Base-by-base conservation (phyloP, 23 tunicate genomes). In the Styela clava region DNA sequence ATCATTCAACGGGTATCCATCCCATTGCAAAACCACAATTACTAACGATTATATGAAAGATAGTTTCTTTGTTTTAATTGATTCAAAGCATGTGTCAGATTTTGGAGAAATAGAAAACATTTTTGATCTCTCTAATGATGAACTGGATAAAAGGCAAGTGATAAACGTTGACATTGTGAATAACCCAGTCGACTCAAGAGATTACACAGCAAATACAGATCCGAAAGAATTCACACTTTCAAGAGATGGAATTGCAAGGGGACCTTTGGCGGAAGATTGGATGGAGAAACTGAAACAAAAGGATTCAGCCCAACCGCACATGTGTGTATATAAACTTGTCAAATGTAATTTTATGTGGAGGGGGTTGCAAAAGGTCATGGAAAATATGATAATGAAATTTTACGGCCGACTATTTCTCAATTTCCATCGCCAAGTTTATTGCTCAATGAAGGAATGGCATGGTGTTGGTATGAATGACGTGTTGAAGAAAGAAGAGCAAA, bases 1-100 rank as follows among this genome's bases (percentile, higher is more conserved):
- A 83, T 88, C 88, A 22, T 69, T 81, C 78, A 91, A 91, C 63
- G 85, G 69, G 12, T 91, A 91, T 52, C 97, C 97, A 28, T 64
- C n/a, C n/a, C n/a, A 91, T 32, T 76, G 84, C 32, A 91, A 83
- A 51, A 91, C 97, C 23, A 84, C 62, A 2, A 25, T 90, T n/a
- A 81, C 86, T 0, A 90, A 90, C 63, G 82, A 31, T 2, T 89
- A 89, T 71, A 74, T 89, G 95, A 78, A 78, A 69, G 89, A 73
- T 18, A 52, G 32, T 44, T 89, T 89, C 68, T 62, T 44, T 63
- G 44, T 89, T 28, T 19, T 33, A 35, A 74, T 89, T 24, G 36
- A 80, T 33, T 64, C 89, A 2, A 19, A 73, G 33, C 78, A 89
- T 64, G 20, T 35, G 20, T 35, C 85, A 1, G 89, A 89, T 68